A percentile compares a stretch with the other conserved stretches of the same genome.
phyloP scores from a whole-genome alignment of 1,140 invertebrate genomes.

The Spodoptera frugiperda region DNA sequence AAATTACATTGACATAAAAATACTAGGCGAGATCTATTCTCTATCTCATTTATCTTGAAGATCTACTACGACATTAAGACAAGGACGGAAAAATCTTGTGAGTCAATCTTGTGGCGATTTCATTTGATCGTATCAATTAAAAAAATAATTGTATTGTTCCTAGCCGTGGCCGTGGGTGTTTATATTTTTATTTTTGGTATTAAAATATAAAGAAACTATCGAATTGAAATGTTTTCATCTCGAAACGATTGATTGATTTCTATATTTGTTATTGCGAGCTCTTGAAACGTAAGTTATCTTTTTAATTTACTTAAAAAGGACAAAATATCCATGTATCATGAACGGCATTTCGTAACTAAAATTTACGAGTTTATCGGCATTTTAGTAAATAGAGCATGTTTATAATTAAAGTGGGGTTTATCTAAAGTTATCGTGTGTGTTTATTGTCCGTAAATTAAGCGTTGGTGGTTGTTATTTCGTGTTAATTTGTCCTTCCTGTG shows the following conservation, averaged over 20 bases:
- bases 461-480: background rate
- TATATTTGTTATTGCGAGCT: background rate
- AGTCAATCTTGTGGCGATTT: background rate
- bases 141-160: slow-evolving; percentile 14
- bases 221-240: slow-evolving; percentile 15
- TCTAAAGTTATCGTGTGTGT: slow-evolving; percentile 17
- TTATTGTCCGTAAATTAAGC: background rate
- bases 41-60: background rate
- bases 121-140: background rate
- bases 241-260: background rate
- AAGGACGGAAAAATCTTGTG: slow-evolving; percentile 7
- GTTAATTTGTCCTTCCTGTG: slow-evolving; percentile 35
- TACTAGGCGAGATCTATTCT: background rate
- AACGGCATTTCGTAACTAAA: slow-evolving; percentile 2
- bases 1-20: slow-evolving; percentile 18
- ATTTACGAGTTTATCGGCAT: slow-evolving; percentile 14
- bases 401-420: background rate
- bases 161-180: slow-evolving; percentile 33
- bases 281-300: slow-evolving; percentile 29
- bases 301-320: background rate
- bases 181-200: slow-evolving; percentile 41
- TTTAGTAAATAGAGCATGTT: slow-evolving; percentile 6
- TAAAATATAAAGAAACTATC: background rate
- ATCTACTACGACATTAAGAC: background rate
- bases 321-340: background rate